Conservation (phyloP, 2,797 vertebrate genomes). For the Melanotaenia pygmaea region DNA sequence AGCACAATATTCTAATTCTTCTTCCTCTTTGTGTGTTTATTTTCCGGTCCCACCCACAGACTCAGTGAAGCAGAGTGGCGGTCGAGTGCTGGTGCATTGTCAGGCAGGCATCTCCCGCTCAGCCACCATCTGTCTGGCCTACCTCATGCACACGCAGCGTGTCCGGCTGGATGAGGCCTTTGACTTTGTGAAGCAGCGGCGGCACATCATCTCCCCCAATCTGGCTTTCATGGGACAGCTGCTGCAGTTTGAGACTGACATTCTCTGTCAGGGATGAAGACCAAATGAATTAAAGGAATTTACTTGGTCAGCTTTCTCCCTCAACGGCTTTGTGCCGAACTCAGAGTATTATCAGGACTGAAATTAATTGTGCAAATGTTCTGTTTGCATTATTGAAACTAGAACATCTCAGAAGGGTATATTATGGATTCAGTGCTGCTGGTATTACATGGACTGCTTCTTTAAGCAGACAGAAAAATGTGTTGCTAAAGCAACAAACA, state of each 20-base stretch:
- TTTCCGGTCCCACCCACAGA: constrained; percentile 74
- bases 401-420: not conserved
- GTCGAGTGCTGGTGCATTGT: constrained; percentile 90
- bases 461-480: constrained; percentile 12
- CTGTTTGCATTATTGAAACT: not conserved
- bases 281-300: not conserved
- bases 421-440: constrained; percentile 40
- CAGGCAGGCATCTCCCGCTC: constrained; percentile 91
- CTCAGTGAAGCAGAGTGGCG: constrained; percentile 85
- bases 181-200: constrained; percentile 88
- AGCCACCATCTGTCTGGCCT: constrained; percentile 91
- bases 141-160: constrained; percentile 86
- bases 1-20: constrained; percentile 22
- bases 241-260: constrained; percentile 89
- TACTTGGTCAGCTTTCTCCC: not conserved
- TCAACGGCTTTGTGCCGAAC: not conserved
- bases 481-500: constrained; percentile 6
- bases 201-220: constrained; percentile 89
- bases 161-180: constrained; percentile 89
- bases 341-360: constrained; percentile 26
- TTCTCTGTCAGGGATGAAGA: constrained; percentile 83
- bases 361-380: constrained; percentile 3
- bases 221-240: constrained; percentile 91
- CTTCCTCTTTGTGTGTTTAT: constrained; percentile 34
- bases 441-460: constrained; percentile 31